Evolutionary conservation across 1,140 invertebrate species (phyloP).

Genomic region (Diorhabda elongata): DNA sequence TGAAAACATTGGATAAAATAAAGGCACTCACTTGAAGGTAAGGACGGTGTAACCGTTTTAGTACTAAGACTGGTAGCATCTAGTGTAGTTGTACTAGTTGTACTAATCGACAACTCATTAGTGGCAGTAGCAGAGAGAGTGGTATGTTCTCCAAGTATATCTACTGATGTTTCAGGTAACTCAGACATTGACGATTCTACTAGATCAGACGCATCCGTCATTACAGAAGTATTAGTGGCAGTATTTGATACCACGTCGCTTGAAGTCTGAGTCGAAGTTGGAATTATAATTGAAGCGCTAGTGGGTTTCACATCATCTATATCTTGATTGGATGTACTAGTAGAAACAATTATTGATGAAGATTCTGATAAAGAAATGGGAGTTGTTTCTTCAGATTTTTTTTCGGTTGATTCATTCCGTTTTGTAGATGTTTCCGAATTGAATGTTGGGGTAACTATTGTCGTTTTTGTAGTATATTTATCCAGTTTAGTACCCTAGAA

Average conservation of each 20-base stretch:
- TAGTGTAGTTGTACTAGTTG: neutral
- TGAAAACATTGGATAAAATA: no score
- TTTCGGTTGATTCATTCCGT: neutral
- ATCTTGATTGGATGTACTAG: no score
- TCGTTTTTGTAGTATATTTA: conserved; percentile 32
- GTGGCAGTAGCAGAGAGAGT: conserved; percentile 25
- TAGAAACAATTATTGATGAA: no score
- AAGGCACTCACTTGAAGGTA: neutral
- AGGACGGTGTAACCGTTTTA: neutral
- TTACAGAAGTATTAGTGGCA: neutral
- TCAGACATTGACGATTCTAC: conserved; percentile 40
- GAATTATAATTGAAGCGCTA: no score
- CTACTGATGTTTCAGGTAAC: conserved; percentile 18
- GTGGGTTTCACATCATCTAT: no score
- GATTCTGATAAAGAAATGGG: no score
- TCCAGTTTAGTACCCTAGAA: conserved; percentile 32
- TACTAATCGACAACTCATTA: conserved; percentile 20
- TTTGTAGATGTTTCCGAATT: conserved; percentile 13
- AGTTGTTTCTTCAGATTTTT: neutral
- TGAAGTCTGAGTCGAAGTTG: neutral
- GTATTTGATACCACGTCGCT: neutral
- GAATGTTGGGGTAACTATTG: conserved; percentile 30
- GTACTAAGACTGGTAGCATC: conserved; percentile 5
- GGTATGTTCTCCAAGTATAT: conserved; percentile 20
- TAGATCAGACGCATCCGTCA: no score